phyloP scores from a whole-genome alignment of 2,888 invertebrate species.

The Muschampia plurimacula region DNA sequence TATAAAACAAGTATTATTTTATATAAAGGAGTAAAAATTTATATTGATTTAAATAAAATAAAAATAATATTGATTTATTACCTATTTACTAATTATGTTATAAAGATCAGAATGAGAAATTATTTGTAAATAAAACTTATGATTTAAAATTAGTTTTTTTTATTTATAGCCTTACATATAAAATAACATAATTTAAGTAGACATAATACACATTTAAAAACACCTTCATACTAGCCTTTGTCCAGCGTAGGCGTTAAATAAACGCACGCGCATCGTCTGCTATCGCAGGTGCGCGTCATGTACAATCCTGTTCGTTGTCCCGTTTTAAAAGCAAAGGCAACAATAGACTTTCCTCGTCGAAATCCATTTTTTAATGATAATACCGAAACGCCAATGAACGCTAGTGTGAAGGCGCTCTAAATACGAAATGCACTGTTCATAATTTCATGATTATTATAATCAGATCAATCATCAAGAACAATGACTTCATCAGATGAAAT shows the following conservation, averaged over 20 bases:
- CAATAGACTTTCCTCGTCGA: no score
- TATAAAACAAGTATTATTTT: no score
- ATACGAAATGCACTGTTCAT: background rate
- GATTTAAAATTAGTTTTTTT: background rate
- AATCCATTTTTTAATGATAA: no score
- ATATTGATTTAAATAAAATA: background rate
- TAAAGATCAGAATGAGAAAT: background rate
- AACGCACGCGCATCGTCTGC: no score
- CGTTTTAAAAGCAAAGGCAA: no score
- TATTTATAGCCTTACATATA: background rate
- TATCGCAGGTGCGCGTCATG: no score
- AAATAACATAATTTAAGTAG: background rate
- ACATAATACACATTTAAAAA: background rate
- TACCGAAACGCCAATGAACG: no score
- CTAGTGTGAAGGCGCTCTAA: background rate
- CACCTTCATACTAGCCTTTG: no score
- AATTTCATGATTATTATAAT: background rate
- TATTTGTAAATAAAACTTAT: slow-evolving; percentile 27
- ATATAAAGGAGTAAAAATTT: background rate
- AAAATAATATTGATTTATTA: background rate
- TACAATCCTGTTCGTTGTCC: no score
- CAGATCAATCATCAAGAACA: slow-evolving; percentile 72
- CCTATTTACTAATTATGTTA: background rate
- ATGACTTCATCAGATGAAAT: slow-evolving; percentile 75
- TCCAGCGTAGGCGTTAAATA: no score